Evolutionary conservation across 1,140 invertebrate genomes (phyloP).

Genomic region (Stegodyphus mimosarum): DNA sequence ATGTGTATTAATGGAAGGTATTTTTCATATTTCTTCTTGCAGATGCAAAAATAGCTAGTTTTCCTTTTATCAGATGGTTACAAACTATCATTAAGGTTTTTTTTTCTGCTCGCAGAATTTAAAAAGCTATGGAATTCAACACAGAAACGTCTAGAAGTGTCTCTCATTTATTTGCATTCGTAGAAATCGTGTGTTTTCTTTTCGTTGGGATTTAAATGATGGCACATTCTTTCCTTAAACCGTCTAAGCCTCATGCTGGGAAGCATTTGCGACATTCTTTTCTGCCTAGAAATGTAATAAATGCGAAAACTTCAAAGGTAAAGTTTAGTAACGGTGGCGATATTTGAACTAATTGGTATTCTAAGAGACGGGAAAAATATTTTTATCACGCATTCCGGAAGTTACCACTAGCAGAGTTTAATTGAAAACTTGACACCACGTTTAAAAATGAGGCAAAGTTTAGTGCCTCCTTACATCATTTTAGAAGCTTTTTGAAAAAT

Average conservation of each 20-base stretch:
- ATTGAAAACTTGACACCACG: conserved; percentile 49
- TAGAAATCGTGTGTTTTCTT: background rate
- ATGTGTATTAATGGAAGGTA: no score
- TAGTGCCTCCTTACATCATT: background rate
- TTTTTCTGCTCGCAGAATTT: no score
- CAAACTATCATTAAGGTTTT: no score
- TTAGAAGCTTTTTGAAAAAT: background rate
- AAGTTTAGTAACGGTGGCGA: conserved; percentile 23
- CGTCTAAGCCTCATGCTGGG: background rate
- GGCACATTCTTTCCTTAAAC: background rate
- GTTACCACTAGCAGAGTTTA: conserved; percentile 5
- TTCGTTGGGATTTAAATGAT: background rate
- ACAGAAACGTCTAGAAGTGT: no score
- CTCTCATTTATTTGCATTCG: background rate
- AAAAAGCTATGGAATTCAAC: no score
- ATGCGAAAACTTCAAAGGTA: conserved; percentile 59
- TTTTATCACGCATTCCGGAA: conserved; percentile 37
- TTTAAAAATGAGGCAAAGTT: conserved; percentile 42
- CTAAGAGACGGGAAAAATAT: conserved; percentile 37
- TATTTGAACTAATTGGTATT: conserved; percentile 59
- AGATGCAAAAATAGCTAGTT: no score
- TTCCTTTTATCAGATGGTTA: no score
- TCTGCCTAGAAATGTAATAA: conserved; percentile 34
- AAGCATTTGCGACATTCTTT: conserved; percentile 32
- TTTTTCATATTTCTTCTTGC: no score